These are phyloP conservation scores for Thera britannica DNA, from an alignment of 2,888 invertebrate genomes.

Conservation along the genomic window DNA sequence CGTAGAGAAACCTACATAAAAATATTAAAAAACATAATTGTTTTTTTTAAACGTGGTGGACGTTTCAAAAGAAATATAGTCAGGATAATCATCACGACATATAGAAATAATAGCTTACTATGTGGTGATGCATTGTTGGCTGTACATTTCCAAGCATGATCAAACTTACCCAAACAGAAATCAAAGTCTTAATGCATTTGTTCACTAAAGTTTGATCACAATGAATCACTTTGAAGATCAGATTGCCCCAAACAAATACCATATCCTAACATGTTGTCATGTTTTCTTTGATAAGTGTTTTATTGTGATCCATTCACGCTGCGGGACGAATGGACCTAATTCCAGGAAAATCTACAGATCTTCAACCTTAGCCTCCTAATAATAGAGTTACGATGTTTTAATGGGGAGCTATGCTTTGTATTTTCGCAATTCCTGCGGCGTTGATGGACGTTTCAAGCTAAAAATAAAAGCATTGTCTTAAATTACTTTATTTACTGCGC, in stretches of 20 bases:
- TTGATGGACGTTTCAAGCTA: slow-evolving; percentile 26
- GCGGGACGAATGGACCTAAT: not conserved
- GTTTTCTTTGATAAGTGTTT: slow-evolving; percentile 24
- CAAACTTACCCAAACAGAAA: not conserved
- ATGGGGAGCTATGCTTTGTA: slow-evolving; percentile 14
- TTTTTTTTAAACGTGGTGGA: no score
- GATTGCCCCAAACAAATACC: slow-evolving; percentile 1
- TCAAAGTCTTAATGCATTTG: no score
- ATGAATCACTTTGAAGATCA: not conserved
- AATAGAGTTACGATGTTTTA: slow-evolving; percentile 10
- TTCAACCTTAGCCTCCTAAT: not conserved
- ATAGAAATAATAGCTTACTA: no score
- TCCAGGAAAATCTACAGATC: slow-evolving; percentile 2
- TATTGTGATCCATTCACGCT: slow-evolving; percentile 12
- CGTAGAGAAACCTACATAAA: no score
- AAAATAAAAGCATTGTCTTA: slow-evolving; percentile 53
- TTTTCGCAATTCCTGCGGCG: slow-evolving; percentile 16
- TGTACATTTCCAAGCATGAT: not conserved
- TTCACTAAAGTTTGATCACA: no score
- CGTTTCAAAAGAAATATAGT: no score
- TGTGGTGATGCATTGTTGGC: not conserved
- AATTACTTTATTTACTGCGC: slow-evolving; percentile 36
- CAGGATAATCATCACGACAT: no score
- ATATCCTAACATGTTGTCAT: slow-evolving; percentile 26
- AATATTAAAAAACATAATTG: no score